These are phyloP conservation scores for Engraulis encrasicolus DNA, from an alignment of 2,113 vertebrate species.

Conservation along the genomic window DNA sequence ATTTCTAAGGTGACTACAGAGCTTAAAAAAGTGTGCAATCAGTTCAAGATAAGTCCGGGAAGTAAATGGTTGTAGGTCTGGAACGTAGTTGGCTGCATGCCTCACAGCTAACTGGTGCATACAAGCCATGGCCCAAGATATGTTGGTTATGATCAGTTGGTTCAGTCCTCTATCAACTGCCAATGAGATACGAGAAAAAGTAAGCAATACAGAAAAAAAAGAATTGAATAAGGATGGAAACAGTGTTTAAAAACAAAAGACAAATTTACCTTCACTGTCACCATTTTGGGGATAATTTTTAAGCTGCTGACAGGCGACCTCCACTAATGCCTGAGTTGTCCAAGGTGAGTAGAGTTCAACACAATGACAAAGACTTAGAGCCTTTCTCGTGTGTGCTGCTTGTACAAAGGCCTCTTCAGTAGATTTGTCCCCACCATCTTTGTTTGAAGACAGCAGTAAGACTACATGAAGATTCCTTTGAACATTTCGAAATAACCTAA, in stretches of 20 bases:
- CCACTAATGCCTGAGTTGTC: conserved; percentile 67
- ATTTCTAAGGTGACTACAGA: conserved; percentile 56
- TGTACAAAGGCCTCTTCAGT: conserved; percentile 3
- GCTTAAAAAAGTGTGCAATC: conserved; percentile 66
- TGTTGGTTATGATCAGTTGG: conserved; percentile 38
- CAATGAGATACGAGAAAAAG: background rate
- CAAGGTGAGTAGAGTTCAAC: conserved; percentile 79
- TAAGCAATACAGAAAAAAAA: background rate
- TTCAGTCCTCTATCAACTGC: conserved; percentile 49
- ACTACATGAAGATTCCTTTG: conserved; percentile 80
- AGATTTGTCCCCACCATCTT: background rate
- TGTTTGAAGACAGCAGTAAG: conserved; percentile 67
- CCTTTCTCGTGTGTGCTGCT: conserved; percentile 57
- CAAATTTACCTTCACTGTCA: conserved; percentile 38
- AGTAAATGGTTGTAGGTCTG: conserved; percentile 65
- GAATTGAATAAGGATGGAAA: background rate
- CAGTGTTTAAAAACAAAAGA: background rate
- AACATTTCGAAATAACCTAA: conserved; percentile 66
- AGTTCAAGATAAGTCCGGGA: conserved; percentile 77
- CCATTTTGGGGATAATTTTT: conserved; percentile 31
- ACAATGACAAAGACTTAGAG: conserved; percentile 69
- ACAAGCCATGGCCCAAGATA: conserved; percentile 72
- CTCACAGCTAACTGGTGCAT: conserved; percentile 76
- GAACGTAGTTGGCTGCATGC: conserved; percentile 66
- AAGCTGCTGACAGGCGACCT: conserved; percentile 67